Evolutionary conservation across 2,888 invertebrate species (phyloP).

Genomic region (Coelinius sp.): DNA sequence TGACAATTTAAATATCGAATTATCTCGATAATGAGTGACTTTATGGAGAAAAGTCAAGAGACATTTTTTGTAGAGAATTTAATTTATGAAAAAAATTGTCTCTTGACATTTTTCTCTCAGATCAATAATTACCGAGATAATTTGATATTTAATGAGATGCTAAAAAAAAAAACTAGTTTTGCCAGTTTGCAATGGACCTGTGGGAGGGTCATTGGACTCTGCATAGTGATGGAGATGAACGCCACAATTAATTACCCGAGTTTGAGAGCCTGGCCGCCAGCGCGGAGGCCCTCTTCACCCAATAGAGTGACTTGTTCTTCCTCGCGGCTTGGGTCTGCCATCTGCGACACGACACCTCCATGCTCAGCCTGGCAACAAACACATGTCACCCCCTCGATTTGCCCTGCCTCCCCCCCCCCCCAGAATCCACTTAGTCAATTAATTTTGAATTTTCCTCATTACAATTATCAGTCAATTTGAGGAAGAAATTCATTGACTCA

Average conservation of each 20-base stretch:
- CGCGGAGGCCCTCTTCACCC: conserved; percentile 95
- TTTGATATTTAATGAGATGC: no score
- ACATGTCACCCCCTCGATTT: conserved; percentile 67
- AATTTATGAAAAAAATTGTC: no score
- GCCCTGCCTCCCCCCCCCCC: conserved; percentile 65
- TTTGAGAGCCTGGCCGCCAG: conserved; percentile 97
- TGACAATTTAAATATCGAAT: not conserved
- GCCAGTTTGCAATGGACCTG: no score
- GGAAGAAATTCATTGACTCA: conserved; percentile 20
- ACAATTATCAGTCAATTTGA: not conserved
- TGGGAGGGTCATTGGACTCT: conserved; percentile 56
- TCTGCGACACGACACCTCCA: conserved; percentile 83
- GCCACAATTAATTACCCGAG: conserved; percentile 87
- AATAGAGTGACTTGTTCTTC: conserved; percentile 96
- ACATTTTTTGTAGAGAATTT: not conserved
- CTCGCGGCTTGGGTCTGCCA: conserved; percentile 97
- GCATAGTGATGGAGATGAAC: conserved; percentile 54
- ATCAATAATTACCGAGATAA: not conserved
- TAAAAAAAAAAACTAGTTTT: no score
- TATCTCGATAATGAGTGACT: not conserved
- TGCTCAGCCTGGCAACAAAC: conserved; percentile 82
- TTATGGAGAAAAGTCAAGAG: not conserved
- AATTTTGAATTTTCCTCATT: conserved; percentile 1
- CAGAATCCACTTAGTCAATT: not conserved
- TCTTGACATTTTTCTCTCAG: not conserved